Evolutionary conservation across 2,113 vertebrate species (phyloP).

Genomic region (Otolemur garnettii): DNA sequence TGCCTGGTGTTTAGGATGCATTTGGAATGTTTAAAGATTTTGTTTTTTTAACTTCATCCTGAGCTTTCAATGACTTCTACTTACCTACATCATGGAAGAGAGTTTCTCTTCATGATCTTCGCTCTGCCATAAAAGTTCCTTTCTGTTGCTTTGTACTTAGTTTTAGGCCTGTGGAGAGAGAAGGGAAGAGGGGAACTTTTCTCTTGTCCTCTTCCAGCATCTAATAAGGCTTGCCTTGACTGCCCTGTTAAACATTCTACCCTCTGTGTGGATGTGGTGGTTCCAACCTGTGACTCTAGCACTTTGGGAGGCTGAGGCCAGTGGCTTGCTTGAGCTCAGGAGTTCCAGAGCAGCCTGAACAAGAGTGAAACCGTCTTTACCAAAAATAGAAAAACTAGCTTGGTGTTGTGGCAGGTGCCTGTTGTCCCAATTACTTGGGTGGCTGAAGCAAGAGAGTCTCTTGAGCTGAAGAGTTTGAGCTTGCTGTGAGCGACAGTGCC

Average conservation of each 20-base stretch:
- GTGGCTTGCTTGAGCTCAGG: too few relatives aligned
- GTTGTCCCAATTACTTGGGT: too few relatives aligned
- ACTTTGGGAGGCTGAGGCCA: too few relatives aligned
- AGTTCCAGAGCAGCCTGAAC: too few relatives aligned
- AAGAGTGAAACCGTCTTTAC: too few relatives aligned
- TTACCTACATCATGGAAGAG: fast-evolving
- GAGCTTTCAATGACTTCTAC: not conserved
- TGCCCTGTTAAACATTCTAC: not conserved
- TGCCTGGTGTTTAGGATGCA: not conserved
- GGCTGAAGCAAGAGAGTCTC: too few relatives aligned
- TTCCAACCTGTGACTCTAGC: too few relatives aligned
- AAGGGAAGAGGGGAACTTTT: not conserved
- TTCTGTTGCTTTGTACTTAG: not conserved
- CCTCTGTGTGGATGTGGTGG: too few relatives aligned
- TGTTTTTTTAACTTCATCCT: not conserved
- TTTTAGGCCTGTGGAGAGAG: fast-evolving
- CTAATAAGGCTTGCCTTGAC: not conserved
- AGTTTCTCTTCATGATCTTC: not conserved
- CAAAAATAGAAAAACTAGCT: too few relatives aligned
- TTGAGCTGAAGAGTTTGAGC: too few relatives aligned
- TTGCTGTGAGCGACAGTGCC: too few relatives aligned
- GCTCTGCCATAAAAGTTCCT: not conserved
- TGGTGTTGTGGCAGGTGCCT: too few relatives aligned
- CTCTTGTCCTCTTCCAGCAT: not conserved
- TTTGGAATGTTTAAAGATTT: not conserved